Percentiles rank a stretch among this genome's conserved stretches.
phyloP scores from a whole-genome alignment of 2,888 invertebrate species.

The Drosophila mercatorum region DNA sequence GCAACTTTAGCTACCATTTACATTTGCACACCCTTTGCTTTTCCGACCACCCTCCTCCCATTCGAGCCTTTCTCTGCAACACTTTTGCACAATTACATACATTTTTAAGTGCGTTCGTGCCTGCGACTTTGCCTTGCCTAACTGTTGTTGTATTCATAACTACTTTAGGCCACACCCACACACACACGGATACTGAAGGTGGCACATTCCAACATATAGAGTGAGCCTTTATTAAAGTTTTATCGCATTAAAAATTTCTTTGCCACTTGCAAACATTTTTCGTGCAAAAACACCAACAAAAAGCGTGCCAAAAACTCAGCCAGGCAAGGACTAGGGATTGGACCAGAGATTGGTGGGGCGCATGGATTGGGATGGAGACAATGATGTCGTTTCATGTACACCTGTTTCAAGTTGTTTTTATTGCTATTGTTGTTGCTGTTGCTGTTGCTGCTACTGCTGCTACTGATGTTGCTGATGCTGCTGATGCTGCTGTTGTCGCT shows the following conservation, averaged over 20 bases:
- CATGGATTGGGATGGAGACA: slow-evolving; percentile 52
- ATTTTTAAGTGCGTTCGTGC: slow-evolving; percentile 80
- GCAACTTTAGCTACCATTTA: slow-evolving; percentile 58
- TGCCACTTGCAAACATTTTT: slow-evolving; percentile 74
- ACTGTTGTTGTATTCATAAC: slow-evolving; percentile 78
- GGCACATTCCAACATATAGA: slow-evolving; percentile 24
- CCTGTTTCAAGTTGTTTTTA: slow-evolving; percentile 77
- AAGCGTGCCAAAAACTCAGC: slow-evolving; percentile 73
- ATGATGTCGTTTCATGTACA: slow-evolving; percentile 79
- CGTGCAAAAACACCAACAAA: slow-evolving; percentile 61
- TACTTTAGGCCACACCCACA: slow-evolving; percentile 68
- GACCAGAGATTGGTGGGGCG: slow-evolving; percentile 24
- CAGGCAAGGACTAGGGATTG: slow-evolving; percentile 56
- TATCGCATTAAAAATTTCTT: slow-evolving; percentile 80
- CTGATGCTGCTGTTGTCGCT: slow-evolving; percentile 51
- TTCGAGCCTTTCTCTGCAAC: slow-evolving; percentile 42
- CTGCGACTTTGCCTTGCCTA: slow-evolving; percentile 56
- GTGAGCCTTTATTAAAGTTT: slow-evolving; percentile 80
- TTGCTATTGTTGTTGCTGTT: slow-evolving; percentile 51
- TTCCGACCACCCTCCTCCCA: not conserved
- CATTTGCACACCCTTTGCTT: slow-evolving; percentile 20
- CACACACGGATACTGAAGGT: not conserved
- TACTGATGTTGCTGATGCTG: slow-evolving; percentile 38
- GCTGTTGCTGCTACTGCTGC: slow-evolving; percentile 39
- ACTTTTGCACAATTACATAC: slow-evolving; percentile 81